Evolutionary conservation across 1,140 invertebrate genomes (phyloP).

Genomic region (Cydia fagiglandana): DNA sequence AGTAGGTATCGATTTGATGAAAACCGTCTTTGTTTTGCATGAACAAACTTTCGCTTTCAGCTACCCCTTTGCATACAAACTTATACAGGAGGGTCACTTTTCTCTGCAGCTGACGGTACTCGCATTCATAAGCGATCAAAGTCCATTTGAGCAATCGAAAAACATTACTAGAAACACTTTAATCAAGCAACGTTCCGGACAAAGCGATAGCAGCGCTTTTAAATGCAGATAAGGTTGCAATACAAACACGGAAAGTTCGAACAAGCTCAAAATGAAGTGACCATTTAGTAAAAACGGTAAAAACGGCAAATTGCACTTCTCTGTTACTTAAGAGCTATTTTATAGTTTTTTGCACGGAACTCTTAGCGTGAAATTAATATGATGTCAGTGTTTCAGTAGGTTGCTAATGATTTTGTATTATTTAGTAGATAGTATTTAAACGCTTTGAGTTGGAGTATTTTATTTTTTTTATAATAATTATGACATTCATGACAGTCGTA

Average conservation of each 20-base stretch:
- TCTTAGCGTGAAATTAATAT: constrained; percentile 4
- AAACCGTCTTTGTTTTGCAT: too few species aligned
- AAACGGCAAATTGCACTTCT: not conserved
- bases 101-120: not conserved
- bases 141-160: not conserved
- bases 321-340: constrained; percentile 2
- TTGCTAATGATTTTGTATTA: not conserved
- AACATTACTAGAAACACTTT: not conserved
- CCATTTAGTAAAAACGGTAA: constrained; percentile 10
- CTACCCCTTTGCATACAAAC: too few species aligned
- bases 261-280: constrained; percentile 5
- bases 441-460: too few species aligned
- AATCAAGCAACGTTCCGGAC: constrained; percentile 1
- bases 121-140: too few species aligned
- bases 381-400: not conserved
- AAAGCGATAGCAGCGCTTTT: constrained; percentile 21
- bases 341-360: constrained; percentile 9
- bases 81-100: too few species aligned
- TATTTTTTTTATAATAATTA: too few species aligned
- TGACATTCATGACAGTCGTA: too few species aligned
- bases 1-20: too few species aligned
- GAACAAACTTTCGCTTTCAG: too few species aligned
- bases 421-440: not conserved
- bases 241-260: constrained; percentile 20
- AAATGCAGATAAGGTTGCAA: constrained; percentile 24